Evolutionary conservation across 2,888 invertebrate species (phyloP).

Genomic region (Gasteruption jaculator): DNA sequence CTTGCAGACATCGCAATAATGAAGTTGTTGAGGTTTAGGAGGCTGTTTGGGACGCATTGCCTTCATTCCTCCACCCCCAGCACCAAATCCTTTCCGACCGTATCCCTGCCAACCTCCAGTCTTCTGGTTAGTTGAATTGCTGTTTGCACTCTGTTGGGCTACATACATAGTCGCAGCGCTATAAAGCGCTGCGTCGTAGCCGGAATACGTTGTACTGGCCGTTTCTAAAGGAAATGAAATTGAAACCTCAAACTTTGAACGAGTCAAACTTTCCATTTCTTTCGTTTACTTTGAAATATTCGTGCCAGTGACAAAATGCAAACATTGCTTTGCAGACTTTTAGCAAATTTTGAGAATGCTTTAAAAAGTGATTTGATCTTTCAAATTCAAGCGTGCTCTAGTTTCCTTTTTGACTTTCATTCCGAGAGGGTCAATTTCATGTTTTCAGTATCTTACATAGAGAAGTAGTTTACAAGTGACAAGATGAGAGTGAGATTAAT

Average conservation of each 20-base stretch:
- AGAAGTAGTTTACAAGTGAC: constrained; percentile 5
- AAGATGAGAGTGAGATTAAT: too few species aligned
- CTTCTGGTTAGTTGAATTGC: constrained; percentile 53
- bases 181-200: constrained; percentile 93
- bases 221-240: constrained; percentile 54
- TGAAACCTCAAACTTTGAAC: constrained; percentile 46
- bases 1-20: constrained; percentile 98
- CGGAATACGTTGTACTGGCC: constrained; percentile 71
- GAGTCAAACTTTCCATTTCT: constrained; percentile 31
- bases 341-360: constrained; percentile 17
- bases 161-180: constrained; percentile 94
- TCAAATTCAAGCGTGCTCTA: constrained; percentile 1
- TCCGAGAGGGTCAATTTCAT: constrained; percentile 42
- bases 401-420: constrained; percentile 12
- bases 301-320: too few species aligned
- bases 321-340: too few species aligned
- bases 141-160: constrained; percentile 63
- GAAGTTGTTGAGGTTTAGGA: constrained; percentile 87
- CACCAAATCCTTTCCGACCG: constrained; percentile 56
- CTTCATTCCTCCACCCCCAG: constrained; percentile 51
- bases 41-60: constrained; percentile 72
- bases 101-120: constrained; percentile 61
- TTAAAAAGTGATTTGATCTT: constrained; percentile 18
- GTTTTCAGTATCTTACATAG: constrained; percentile 28
- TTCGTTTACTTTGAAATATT: constrained; percentile 12